Percentiles rank a stretch among this genome's conserved stretches.
Conservation (phyloP, 1,140 invertebrate genomes). For the Tetranychus cinnabarinus region DNA sequence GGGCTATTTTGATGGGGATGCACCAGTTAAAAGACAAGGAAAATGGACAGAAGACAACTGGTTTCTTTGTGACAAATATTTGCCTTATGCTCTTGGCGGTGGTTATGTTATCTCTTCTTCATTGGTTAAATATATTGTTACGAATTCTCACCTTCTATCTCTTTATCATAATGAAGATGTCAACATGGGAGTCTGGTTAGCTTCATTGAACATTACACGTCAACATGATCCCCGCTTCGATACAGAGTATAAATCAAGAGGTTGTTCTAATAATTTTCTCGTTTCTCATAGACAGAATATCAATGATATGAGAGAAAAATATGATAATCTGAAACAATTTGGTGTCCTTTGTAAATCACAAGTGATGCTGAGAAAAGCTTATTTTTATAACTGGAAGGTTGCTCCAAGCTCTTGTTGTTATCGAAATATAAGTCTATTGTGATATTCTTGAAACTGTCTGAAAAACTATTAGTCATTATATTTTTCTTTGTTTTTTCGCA, state of each 20-base stretch:
- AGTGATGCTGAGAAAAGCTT: constrained; percentile 32
- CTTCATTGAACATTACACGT: constrained; percentile 55
- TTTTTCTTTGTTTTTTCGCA: too few species aligned
- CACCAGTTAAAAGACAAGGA: constrained; percentile 45
- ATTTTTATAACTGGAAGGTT: constrained; percentile 59
- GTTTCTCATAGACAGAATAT: constrained; percentile 60
- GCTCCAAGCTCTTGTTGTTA: constrained; percentile 52
- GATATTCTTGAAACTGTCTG: background rate
- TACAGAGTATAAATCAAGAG: constrained; percentile 67
- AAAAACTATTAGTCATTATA: too few species aligned
- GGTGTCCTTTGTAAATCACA: constrained; percentile 39
- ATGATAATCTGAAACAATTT: constrained; percentile 32
- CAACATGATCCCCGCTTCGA: constrained; percentile 80
- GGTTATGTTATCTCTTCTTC: constrained; percentile 69
- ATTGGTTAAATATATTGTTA: constrained; percentile 51
- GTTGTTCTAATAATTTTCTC: constrained; percentile 61
- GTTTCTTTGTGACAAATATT: constrained; percentile 72
- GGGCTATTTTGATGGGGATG: constrained; percentile 77
- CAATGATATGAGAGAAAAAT: constrained; percentile 40
- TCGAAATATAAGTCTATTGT: background rate
- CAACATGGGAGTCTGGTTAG: constrained; percentile 73
- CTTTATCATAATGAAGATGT: constrained; percentile 75
- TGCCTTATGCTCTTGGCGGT: constrained; percentile 85
- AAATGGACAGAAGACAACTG: constrained; percentile 70
- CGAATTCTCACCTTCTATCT: constrained; percentile 36